Evolutionary conservation across 2,888 invertebrate species (phyloP), one percentile per base, ranked within the genome.

Genomic region (Melanostoma mellinum): DNA sequence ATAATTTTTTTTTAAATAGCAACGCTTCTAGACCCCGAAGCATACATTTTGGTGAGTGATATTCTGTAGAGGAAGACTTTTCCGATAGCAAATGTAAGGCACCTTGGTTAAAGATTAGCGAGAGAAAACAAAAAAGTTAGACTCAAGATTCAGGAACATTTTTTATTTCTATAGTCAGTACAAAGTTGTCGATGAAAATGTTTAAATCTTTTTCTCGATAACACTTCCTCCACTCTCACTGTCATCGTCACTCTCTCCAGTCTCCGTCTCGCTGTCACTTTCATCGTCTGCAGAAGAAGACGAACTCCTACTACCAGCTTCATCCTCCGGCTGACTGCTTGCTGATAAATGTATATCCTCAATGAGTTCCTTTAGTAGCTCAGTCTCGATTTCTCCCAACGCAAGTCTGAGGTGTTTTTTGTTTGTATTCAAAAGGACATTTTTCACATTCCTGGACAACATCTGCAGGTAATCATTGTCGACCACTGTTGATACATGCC

Each of bases 321-420:
- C 71, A 44, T 86, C 87, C 3, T 87, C 87, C 2, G 87, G 86
- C 9, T 81, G 81, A 48, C 32, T 86, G 56, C 46, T 84, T 65
- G 71, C 71, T 61, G 53, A 78, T 9, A 89, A 86, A 77, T 89
- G 89, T 71, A 90, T 88, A 71, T 90, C 90, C 6, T 88, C 88
- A 77, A 90, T 88, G 38, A 91, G 78, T 61, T 91, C 90, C 67
- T 88, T 88, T 9, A 91, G 85, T 52, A 91, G 69, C 65, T 91
- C 90, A 46, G 88, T 88, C 86, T 90, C 90, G 42, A 91, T 88
- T 56, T 88, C 88, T 30, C 82, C 80, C 42, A 91, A 85, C 36
- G 89, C 89, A 32, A 91, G 81, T 44, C 88, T 87, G 69, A 91
- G 85, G 76, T 89, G 87, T 20, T 88, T 88, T 65, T 91, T 90